Evolutionary conservation across 2,797 vertebrate species (phyloP).

Genomic region (Lepilemur septentrionalis): DNA sequence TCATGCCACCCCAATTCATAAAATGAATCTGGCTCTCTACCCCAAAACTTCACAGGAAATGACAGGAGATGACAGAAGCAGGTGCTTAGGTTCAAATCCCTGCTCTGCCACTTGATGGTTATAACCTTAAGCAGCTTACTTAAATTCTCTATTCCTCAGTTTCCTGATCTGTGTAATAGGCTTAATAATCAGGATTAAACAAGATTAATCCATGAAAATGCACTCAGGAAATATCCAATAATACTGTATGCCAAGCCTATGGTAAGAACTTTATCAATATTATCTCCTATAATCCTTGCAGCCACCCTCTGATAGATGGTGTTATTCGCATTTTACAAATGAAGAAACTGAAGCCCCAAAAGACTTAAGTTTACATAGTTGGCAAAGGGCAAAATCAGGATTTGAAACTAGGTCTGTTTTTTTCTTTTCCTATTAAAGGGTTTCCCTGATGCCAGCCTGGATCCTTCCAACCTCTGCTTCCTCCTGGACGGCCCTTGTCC

Average conservation of each 20-base stretch:
- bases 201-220: conserved; percentile 20
- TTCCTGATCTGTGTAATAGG: conserved; percentile 49
- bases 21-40: neutral
- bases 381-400: neutral
- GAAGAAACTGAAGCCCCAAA: neutral
- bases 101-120: neutral
- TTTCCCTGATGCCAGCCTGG: neutral
- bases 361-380: neutral
- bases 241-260: neutral
- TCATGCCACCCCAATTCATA: neutral
- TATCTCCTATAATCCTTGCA: neutral
- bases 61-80: neutral
- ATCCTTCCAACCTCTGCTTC: neutral
- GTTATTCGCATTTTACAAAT: neutral
- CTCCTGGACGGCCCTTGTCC: neutral
- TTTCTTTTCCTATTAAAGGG: neutral
- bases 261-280: neutral
- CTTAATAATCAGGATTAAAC: conserved; percentile 56
- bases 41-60: neutral
- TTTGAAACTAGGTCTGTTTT: neutral
- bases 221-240: neutral
- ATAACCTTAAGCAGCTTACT: conserved; percentile 30
- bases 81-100: neutral
- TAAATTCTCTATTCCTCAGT: conserved; percentile 31
- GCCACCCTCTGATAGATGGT: neutral